Evolutionary conservation across 2,113 vertebrate genomes (phyloP), one percentile per base, ranked within the genome.

Genomic region (Nycticorax nycticorax): DNA sequence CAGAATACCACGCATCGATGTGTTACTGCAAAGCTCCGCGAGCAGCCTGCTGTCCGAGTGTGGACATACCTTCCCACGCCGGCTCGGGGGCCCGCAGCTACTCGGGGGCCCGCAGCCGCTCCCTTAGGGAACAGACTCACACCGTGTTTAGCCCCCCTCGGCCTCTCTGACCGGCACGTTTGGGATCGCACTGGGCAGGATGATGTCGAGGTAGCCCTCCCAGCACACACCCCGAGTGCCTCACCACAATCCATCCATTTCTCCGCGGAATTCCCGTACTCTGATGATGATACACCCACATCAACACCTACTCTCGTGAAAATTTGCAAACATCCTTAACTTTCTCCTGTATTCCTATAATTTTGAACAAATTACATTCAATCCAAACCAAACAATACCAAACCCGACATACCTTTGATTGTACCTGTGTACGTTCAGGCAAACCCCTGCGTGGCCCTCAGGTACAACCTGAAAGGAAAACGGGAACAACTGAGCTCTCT

Each of bases 1-100:
- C 39, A 39, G 67, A 83, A 33, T 43, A 85, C 47, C 60, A 60
- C 47, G 74, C 10, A 2, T 4, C 6, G 13, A 15, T 30, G 67
- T 73, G 92, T 57, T 84, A 45, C 41, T 87, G 37, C 84, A 89
- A 60, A 62, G 89, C 87, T 80, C 59, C 3, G 1, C 1, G 3
- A 47, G 91, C 72, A 45, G 78, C 37, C 53, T n/a, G 84, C 71
- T 84, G 92, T 19, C 76, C 80, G 15, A 6, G 6, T 22, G 39
- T 24, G 81, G 87, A 76, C 78, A 39, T 50, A 23, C 45, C 62
- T 91, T 89, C 84, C 89, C 93, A 94, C 3, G 12, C 39, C 59
- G 52, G 89, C 88, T 72, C 7, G 0, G 21, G 8, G 55, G 9
- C 50, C 69, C n/a, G 88, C 88, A 71, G 82, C 62, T n/a, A n/a